These are phyloP conservation scores for Chaenodraco wilsoni DNA, from an alignment of 2,797 vertebrate genomes.

Conservation along the genomic window DNA sequence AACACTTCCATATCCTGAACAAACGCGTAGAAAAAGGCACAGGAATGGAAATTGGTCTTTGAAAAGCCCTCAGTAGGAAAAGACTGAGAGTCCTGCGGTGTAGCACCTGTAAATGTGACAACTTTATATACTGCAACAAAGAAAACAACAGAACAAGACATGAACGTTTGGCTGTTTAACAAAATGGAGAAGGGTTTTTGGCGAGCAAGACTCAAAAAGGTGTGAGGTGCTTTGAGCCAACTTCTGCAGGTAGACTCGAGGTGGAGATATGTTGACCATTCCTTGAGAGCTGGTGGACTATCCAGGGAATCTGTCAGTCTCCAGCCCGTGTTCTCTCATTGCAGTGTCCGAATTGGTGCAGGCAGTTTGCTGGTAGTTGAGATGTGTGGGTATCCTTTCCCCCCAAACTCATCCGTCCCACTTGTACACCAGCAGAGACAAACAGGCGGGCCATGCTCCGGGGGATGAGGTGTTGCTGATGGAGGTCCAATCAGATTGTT, in stretches of 20 bases:
- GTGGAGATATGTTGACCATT: conserved; percentile 33
- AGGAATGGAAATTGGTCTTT: conserved; percentile 82
- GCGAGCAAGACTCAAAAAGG: conserved; percentile 58
- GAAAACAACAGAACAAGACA: conserved; percentile 44
- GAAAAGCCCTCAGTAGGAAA: conserved; percentile 65
- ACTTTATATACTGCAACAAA: conserved; percentile 66
- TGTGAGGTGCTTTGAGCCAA: conserved; percentile 70
- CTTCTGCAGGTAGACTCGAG: conserved; percentile 44
- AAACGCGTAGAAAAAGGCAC: conserved; percentile 76
- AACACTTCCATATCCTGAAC: conserved; percentile 71
- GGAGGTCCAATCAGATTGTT: conserved; percentile 85
- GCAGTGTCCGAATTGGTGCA: conserved; percentile 57
- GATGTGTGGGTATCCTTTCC: conserved; percentile 50
- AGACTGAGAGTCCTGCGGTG: conserved; percentile 68
- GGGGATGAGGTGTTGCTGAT: conserved; percentile 38
- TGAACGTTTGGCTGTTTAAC: conserved; percentile 56
- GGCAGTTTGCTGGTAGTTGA: conserved; percentile 55
- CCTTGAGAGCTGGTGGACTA: conserved; percentile 25
- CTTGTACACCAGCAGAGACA: conserved; percentile 40
- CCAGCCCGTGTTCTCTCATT: conserved; percentile 34
- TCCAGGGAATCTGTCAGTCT: conserved; percentile 10
- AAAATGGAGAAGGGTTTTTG: conserved; percentile 64
- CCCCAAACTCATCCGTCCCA: conserved; percentile 50
- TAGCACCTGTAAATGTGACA: conserved; percentile 82
- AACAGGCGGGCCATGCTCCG: conserved; percentile 51